Percentiles rank a stretch among this genome's conserved stretches.
These are phyloP conservation scores for Astreopora myriophthalma DNA, from an alignment of 64 coral and sea anemone genomes.

Conservation along the genomic window DNA sequence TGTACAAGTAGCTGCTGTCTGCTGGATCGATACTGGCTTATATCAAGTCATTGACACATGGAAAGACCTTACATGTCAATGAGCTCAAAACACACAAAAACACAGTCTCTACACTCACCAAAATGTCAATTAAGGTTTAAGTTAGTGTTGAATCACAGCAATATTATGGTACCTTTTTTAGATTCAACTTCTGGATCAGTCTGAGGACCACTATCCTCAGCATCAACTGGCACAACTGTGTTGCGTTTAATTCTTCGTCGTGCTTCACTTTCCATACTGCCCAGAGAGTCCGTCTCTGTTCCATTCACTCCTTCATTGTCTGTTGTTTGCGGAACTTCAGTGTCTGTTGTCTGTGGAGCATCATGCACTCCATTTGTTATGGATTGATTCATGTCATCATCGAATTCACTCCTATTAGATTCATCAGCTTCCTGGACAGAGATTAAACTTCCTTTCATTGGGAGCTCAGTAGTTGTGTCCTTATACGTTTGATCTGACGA, in stretches of 20 bases:
- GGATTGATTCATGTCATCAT: conserved; percentile 32
- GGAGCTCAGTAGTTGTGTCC: conserved; percentile 6
- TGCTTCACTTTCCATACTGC: conserved; percentile 80
- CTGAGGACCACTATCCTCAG: conserved; percentile 75
- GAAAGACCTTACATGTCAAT: no score
- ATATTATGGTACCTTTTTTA: conserved; percentile 72
- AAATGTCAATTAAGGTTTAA: not conserved
- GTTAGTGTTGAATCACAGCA: not conserved
- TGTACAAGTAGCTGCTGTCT: no score
- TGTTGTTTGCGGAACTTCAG: conserved; percentile 86
- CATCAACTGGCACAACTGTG: conserved; percentile 83
- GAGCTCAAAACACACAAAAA: no score
- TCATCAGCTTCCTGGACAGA: conserved; percentile 90
- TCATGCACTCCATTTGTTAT: conserved; percentile 42
- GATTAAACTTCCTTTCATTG: conserved; percentile 82
- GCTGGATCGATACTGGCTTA: no score
- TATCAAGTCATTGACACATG: no score
- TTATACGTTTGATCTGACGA: conserved; percentile 23
- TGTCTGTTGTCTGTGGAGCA: conserved; percentile 12
- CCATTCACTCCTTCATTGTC: conserved; percentile 87
- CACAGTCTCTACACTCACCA: no score
- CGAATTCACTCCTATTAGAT: conserved; percentile 57
- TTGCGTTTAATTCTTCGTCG: conserved; percentile 87
- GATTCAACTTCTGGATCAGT: conserved; percentile 86
- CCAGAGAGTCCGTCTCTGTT: conserved; percentile 86